phyloP scores from a whole-genome alignment of 37 sponge, comb jelly and placozoan species.

The Bolinopsis microptera region DNA sequence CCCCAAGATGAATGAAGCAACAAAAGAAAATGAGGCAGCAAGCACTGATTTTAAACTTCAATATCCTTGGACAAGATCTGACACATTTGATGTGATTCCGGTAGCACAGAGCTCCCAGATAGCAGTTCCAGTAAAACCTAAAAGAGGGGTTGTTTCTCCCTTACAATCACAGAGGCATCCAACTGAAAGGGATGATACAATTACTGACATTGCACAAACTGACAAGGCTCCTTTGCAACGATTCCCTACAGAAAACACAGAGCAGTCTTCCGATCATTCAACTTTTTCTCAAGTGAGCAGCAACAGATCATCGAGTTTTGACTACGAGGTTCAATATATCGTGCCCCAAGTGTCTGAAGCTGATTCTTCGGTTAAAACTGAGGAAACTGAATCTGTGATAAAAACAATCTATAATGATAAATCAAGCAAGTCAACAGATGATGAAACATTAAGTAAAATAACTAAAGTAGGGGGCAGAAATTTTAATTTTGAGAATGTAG shows the following conservation, averaged over 20 bases:
- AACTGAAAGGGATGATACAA: slow-evolving; percentile 9
- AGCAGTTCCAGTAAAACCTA: slow-evolving; percentile 49
- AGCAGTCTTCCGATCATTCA: not conserved
- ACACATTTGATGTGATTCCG: slow-evolving; percentile 62
- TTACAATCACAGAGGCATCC: slow-evolving; percentile 10
- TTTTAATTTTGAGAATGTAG: not conserved
- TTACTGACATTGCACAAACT: not conserved
- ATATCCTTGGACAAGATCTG: slow-evolving; percentile 39
- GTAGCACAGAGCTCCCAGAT: not conserved
- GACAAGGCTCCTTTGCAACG: not conserved
- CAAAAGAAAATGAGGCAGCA: too few relatives aligned
- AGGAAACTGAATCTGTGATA: not conserved
- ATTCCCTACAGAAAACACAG: slow-evolving; percentile 12
- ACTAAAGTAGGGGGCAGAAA: not conserved
- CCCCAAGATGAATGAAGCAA: not conserved
- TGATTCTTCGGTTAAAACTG: not conserved
- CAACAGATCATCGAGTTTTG: slow-evolving; percentile 24
- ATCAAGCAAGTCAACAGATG: not conserved
- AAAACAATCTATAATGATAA: too few relatives aligned
- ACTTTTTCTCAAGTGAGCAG: slow-evolving; percentile 38
- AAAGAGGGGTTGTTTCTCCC: not conserved
- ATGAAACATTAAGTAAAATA: not conserved
- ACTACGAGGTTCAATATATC: slow-evolving; percentile 60
- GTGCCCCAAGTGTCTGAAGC: slow-evolving; percentile 12
- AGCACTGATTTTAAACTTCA: not conserved